Evolutionary conservation across 2,113 vertebrate genomes (phyloP).

Genomic region (Hemibates koningsi): DNA sequence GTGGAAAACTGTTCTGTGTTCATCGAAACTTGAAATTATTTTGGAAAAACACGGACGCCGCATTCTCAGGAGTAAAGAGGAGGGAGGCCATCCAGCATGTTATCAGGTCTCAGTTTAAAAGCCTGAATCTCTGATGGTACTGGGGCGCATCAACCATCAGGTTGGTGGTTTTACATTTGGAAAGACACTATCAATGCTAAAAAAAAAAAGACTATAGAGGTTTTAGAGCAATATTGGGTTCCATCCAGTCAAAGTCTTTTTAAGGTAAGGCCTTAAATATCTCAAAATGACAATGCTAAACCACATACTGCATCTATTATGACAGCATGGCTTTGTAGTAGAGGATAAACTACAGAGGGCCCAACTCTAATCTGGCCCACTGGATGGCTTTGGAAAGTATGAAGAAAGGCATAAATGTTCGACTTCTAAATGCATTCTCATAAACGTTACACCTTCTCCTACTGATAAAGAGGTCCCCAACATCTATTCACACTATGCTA

Average conservation of each 20-base stretch:
- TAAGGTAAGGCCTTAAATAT: neutral
- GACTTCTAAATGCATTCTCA: neutral
- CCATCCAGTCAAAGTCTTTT: neutral
- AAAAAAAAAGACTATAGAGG: neutral
- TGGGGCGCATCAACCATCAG: neutral
- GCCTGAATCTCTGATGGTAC: neutral
- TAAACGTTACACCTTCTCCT: neutral
- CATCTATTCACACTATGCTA: neutral
- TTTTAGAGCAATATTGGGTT: neutral
- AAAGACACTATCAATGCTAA: neutral
- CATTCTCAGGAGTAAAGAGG: neutral
- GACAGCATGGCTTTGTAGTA: neutral
- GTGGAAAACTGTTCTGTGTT: neutral
- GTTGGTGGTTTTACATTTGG: neutral
- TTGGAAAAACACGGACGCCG: neutral
- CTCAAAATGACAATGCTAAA: neutral
- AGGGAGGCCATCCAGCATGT: neutral
- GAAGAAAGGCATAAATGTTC: neutral
- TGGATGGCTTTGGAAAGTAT: neutral
- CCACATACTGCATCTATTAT: neutral
- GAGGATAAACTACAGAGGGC: neutral
- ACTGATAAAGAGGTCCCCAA: neutral
- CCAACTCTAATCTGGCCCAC: neutral
- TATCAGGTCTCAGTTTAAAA: neutral
- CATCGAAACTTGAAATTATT: neutral